Conservation (phyloP, 2,113 vertebrate species). For the Peucedramus taeniatus region DNA sequence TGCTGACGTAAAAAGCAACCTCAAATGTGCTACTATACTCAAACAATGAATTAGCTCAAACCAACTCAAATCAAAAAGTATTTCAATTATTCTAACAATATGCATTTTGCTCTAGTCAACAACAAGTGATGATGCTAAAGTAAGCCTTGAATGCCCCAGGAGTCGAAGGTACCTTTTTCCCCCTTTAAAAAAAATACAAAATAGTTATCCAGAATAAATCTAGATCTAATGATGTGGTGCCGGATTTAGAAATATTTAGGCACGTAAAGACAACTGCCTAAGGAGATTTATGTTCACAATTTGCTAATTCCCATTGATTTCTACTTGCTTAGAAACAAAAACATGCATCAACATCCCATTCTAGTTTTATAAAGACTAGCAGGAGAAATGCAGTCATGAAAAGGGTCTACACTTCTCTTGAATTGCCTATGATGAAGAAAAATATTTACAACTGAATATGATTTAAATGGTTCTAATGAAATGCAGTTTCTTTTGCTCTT, state of each 20-base stretch:
- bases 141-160: neutral
- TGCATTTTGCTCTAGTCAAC: neutral
- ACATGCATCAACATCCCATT: rapidly evolving
- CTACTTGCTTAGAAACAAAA: neutral
- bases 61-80: neutral
- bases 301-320: neutral
- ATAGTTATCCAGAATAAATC: neutral
- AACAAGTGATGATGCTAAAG: neutral
- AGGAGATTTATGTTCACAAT: neutral
- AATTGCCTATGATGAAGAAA: neutral
- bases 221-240: neutral
- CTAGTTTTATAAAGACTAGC: neutral
- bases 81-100: neutral
- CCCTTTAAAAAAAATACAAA: neutral
- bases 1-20: neutral
- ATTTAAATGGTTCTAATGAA: neutral
- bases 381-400: neutral
- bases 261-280: neutral
- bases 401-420: neutral
- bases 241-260: neutral
- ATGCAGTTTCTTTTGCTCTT: neutral
- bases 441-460: neutral
- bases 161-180: neutral
- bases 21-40: neutral
- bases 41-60: neutral